Evolutionary conservation across 1,140 invertebrate genomes (phyloP), one percentile per base, ranked within the genome.

Genomic region (Heliconius hermathena): DNA sequence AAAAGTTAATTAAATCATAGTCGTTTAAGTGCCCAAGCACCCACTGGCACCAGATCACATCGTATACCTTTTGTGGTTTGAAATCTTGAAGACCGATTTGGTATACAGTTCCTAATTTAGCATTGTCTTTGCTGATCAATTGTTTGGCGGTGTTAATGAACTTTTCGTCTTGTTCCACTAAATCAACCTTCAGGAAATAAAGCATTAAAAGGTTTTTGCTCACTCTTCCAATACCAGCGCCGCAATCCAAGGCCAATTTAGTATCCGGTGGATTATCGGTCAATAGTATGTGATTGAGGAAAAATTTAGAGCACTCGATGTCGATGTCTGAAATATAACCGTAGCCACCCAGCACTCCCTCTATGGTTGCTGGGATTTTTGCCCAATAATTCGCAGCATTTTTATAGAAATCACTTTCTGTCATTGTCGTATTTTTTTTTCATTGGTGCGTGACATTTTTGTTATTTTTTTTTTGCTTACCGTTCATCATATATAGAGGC

Each of bases 11-110:
- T 36, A 99, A 96, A 95, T 99, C 97, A 5, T 96, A 95, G 92
- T 99, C 98, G 4, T 96, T 97, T 29, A 99, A 95, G 92, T 99
- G 98, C 2, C 98, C 98, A 13, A 99, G 93, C 9, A 99, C 99
- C 99, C 99, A 99, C 91, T 99, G 99, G 88, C 97, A 97, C 99
- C 99, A 99, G 82, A 99, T 98, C 1, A 99, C 95, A 94, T 99
- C 98, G 92, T 99, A 99, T 16, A 86, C 85, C 79, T 92, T 90
- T 76, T 96, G 94, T 8, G 98, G 98, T 54, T 91, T 93, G 90
- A 99, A 99, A 81, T 98, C 94, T 95, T 99, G 98, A 60, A 99
- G 93, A 46, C 97, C 96, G 70, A 93, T 89, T 83, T 95, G 91
- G 92, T 96, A 97, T 86, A 96, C 95, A 79, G 96, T 91, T 36